Evolutionary conservation across 2,113 vertebrate genomes (phyloP).

Genomic region (Cercocebus atys): DNA sequence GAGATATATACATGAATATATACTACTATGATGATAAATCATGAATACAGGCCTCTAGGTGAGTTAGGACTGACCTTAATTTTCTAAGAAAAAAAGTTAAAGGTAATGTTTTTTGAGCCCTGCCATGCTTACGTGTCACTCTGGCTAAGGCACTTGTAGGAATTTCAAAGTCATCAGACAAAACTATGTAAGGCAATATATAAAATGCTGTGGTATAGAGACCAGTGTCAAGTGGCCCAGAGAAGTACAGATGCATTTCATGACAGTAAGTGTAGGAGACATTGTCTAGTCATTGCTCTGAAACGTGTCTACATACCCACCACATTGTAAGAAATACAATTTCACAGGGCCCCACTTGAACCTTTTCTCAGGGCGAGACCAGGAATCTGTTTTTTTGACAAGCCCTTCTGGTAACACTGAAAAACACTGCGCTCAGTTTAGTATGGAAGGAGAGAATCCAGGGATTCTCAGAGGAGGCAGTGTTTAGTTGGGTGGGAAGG

Average conservation of each 20-base stretch:
- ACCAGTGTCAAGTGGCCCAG: not conserved
- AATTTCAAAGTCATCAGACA: not conserved
- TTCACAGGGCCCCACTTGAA: not conserved
- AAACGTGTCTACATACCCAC: not conserved
- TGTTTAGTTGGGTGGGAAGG: not conserved
- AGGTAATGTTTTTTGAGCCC: not conserved
- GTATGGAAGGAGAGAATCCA: not conserved
- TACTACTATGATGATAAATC: too few species aligned
- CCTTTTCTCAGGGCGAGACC: accelerated
- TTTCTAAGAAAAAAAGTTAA: not conserved
- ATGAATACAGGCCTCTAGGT: not conserved
- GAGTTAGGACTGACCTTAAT: not conserved
- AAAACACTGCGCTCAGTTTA: not conserved
- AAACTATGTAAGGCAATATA: not conserved
- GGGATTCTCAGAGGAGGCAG: not conserved
- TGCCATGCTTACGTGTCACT: not conserved
- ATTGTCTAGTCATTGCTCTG: not conserved
- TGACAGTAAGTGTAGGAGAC: not conserved
- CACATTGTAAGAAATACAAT: not conserved
- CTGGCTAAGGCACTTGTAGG: not conserved
- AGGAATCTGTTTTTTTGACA: not conserved
- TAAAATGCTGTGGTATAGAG: not conserved
- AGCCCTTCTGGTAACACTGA: not conserved
- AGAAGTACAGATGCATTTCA: not conserved
- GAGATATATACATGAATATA: not conserved